These are phyloP conservation scores for Trimorus sp. DNA, from an alignment of 2,888 invertebrate species.

Conservation along the genomic window DNA sequence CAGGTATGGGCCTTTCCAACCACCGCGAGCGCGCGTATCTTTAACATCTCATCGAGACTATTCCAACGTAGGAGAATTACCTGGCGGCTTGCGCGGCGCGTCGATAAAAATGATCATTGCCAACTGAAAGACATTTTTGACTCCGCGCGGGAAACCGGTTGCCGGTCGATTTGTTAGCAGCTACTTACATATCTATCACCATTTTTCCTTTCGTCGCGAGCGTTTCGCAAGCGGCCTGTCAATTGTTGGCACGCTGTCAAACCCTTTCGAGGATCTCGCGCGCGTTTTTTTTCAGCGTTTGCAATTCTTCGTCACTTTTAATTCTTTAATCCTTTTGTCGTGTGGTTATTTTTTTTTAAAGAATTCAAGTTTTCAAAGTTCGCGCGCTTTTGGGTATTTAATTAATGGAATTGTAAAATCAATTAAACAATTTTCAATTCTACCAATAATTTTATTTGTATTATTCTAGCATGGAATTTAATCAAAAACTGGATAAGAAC, in stretches of 20 bases:
- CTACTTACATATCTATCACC: conserved; percentile 41
- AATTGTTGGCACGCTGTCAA: conserved; percentile 19
- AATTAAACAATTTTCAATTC: too few relatives aligned
- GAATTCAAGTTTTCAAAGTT: too few relatives aligned
- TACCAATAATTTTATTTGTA: too few relatives aligned
- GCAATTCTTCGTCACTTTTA: too few relatives aligned
- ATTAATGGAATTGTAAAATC: too few relatives aligned
- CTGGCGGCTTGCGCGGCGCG: conserved; percentile 71
- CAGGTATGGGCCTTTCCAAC: conserved; percentile 74
- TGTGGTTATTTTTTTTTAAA: too few relatives aligned
- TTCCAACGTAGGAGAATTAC: conserved; percentile 64
- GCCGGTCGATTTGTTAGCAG: conserved; percentile 45
- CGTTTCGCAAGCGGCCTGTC: conserved; percentile 33
- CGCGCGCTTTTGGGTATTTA: too few relatives aligned
- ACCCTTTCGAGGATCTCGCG: too few relatives aligned
- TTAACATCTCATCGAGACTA: conserved; percentile 71
- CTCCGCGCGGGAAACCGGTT: conserved; percentile 61
- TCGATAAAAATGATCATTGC: conserved; percentile 77
- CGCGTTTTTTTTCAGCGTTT: not conserved
- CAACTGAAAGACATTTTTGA: conserved; percentile 73
- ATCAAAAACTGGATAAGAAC: too few relatives aligned
- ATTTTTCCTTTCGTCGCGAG: conserved; percentile 3
- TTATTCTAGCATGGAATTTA: too few relatives aligned
- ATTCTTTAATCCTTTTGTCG: too few relatives aligned
- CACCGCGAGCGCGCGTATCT: conserved; percentile 71